phyloP scores from a whole-genome alignment of 2,888 invertebrate species.

The Cerastis rubricosa region DNA sequence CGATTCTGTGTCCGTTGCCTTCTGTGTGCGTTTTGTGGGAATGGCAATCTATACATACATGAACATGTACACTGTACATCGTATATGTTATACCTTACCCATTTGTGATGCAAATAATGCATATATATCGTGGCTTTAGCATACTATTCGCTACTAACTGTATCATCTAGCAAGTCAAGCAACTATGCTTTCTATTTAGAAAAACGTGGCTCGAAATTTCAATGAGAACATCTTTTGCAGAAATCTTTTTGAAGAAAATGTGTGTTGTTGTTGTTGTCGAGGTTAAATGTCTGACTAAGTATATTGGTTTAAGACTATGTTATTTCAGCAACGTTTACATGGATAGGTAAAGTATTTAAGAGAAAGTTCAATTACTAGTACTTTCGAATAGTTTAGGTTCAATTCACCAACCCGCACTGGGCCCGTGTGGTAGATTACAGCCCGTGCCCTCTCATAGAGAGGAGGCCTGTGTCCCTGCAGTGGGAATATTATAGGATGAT shows the following conservation, averaged over 20 bases:
- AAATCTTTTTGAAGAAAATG: conserved; percentile 19
- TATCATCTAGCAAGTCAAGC: conserved; percentile 17
- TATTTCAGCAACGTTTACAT: neutral
- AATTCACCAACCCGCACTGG: neutral
- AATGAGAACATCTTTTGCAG: conserved; percentile 29
- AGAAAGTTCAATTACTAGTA: neutral
- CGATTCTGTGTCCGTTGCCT: conserved; percentile 57
- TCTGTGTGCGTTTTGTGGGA: conserved; percentile 44
- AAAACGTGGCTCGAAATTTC: conserved; percentile 50
- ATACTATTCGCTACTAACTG: conserved; percentile 41
- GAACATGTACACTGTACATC: neutral
- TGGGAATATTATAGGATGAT: too few relatives aligned
- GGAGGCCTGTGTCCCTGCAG: too few relatives aligned
- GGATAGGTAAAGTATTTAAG: neutral
- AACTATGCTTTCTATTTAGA: conserved; percentile 41
- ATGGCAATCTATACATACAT: conserved; percentile 19
- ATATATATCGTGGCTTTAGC: conserved; percentile 55
- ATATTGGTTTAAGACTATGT: conserved; percentile 3
- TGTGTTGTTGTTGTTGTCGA: conserved; percentile 23
- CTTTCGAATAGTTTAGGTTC: neutral
- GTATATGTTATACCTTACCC: conserved; percentile 22
- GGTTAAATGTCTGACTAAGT: conserved; percentile 3
- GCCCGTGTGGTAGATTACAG: too few relatives aligned
- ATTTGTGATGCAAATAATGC: conserved; percentile 53
- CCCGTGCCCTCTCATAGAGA: too few relatives aligned